Evolutionary conservation across 2,888 invertebrate species (phyloP).

Genomic region (Neocrepidodera transversa): DNA sequence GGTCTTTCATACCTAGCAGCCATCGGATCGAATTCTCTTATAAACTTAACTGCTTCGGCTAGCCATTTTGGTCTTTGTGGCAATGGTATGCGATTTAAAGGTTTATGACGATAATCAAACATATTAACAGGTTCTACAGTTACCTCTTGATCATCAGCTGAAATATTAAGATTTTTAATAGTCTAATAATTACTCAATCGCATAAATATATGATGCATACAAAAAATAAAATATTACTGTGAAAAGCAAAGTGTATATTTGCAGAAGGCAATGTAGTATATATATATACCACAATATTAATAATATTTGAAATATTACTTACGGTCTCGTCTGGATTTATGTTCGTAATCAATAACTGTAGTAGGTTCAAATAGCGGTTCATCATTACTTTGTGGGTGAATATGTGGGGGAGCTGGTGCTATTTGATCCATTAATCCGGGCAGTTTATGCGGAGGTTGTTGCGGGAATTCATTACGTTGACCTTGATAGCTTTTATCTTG

Average conservation of each 20-base stretch:
- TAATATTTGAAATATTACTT: conserved; percentile 48
- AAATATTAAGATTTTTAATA: conserved; percentile 34
- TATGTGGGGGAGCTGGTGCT: conserved; percentile 24
- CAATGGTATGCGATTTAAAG: conserved; percentile 59
- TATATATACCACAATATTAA: neutral
- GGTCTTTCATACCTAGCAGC: conserved; percentile 36
- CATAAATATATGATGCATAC: no score
- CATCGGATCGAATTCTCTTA: conserved; percentile 55
- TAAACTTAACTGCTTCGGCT: conserved; percentile 50
- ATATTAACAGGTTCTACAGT: conserved; percentile 71
- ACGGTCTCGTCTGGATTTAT: conserved; percentile 65
- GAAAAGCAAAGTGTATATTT: neutral
- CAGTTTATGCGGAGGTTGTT: conserved; percentile 15
- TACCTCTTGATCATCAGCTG: conserved; percentile 56
- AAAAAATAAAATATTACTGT: neutral
- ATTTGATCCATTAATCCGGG: conserved; percentile 26
- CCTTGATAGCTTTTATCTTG: conserved; percentile 1
- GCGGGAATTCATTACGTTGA: neutral
- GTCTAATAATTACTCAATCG: no score
- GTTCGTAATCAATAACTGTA: conserved; percentile 75
- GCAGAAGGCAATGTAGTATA: neutral
- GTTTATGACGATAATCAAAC: conserved; percentile 75
- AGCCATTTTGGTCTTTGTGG: conserved; percentile 58
- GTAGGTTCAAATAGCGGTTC: conserved; percentile 65
- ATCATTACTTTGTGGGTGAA: conserved; percentile 25